phyloP scores from a whole-genome alignment of 2,797 vertebrate species.

The Centroberyx gerrardi region DNA sequence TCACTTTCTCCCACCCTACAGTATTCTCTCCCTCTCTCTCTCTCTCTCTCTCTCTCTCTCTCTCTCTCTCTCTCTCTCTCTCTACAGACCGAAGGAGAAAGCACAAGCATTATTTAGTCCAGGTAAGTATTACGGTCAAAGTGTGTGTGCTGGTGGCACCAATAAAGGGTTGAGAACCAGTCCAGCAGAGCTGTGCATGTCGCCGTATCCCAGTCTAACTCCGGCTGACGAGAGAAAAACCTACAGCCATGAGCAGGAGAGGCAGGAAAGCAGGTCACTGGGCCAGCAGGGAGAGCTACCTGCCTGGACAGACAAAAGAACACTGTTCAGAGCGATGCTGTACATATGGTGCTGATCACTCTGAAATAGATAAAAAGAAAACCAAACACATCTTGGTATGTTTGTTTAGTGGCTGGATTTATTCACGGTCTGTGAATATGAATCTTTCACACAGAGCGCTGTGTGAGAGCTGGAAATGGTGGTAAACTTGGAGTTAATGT shows the following conservation, averaged over 20 bases:
- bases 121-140: background rate
- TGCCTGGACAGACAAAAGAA: conserved; percentile 61
- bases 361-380: conserved; percentile 64
- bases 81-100: too few species aligned
- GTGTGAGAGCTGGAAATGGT: conserved; percentile 43
- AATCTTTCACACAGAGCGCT: conserved; percentile 42
- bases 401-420: conserved; percentile 55
- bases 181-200: conserved; percentile 33
- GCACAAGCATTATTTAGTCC: background rate
- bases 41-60: background rate
- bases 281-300: conserved; percentile 61
- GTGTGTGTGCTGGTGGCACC: background rate
- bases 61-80: background rate
- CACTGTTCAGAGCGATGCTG: conserved; percentile 54
- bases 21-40: background rate
- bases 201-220: conserved; percentile 45
- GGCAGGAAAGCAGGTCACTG: conserved; percentile 73
- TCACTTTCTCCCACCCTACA: too few species aligned
- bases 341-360: conserved; percentile 45
- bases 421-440: conserved; percentile 50
- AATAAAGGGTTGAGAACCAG: conserved; percentile 15
- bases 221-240: conserved; percentile 43
- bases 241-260: conserved; percentile 37
- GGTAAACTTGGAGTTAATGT: conserved; percentile 19
- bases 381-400: conserved; percentile 34